phyloP scores from a whole-genome alignment of 2,113 vertebrate species.

The Thinocorus orbignyianus region DNA sequence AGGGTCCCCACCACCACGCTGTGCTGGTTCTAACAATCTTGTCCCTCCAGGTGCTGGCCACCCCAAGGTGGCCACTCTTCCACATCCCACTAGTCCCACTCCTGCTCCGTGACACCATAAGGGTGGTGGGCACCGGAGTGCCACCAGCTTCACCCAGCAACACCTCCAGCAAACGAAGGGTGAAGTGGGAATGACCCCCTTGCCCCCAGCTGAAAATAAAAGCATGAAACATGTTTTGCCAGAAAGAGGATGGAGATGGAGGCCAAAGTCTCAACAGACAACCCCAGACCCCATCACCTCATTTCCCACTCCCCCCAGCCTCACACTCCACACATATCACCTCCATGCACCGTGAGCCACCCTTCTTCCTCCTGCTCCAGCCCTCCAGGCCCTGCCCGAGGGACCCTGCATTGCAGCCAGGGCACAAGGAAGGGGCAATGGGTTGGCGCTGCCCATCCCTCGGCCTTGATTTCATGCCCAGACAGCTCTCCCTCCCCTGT shows the following conservation, averaged over 20 bases:
- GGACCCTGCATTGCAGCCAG: neutral
- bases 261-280: neutral
- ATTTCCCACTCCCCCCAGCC: neutral
- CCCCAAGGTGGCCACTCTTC: fast-evolving
- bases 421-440: neutral
- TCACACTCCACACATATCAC: neutral
- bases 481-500: neutral
- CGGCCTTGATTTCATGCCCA: neutral
- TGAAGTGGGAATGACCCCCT: neutral
- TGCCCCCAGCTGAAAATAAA: neutral
- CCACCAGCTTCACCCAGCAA: neutral
- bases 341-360: neutral
- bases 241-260: neutral
- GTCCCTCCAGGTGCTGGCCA: fast-evolving
- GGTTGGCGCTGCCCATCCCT: neutral
- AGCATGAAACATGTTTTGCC: neutral
- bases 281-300: no score
- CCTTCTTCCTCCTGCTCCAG: neutral
- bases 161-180: neutral
- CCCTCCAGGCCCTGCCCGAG: neutral
- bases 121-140: neutral
- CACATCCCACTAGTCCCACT: neutral
- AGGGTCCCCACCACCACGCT: neutral
- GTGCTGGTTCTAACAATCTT: fast-evolving
- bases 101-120: fast-evolving